phyloP scores from a whole-genome alignment of 1,140 invertebrate species.

The Drosophila prosaltans region DNA sequence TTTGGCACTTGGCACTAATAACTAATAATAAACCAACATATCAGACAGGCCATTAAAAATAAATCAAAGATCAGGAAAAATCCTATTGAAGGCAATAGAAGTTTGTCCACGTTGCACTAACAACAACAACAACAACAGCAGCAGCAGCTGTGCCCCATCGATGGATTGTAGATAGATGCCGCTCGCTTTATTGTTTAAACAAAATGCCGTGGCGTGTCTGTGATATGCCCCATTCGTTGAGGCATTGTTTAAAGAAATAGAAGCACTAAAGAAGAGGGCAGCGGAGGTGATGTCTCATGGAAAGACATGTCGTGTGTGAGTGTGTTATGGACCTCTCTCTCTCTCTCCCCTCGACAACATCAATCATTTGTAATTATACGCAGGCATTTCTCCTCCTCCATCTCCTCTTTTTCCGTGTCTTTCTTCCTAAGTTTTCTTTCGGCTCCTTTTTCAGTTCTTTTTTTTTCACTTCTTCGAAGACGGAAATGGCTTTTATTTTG shows the following conservation, averaged over 20 bases:
- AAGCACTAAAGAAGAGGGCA: not conserved
- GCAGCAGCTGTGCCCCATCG: conserved; percentile 43
- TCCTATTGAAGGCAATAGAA: conserved; percentile 14
- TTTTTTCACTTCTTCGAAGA: conserved; percentile 35
- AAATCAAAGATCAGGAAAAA: conserved; percentile 38
- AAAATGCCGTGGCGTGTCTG: conserved; percentile 55
- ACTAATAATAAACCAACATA: conserved; percentile 54
- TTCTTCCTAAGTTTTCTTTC: conserved; percentile 13
- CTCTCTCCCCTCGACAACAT: conserved; percentile 51
- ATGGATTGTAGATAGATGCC: conserved; percentile 16
- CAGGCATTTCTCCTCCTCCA: conserved; percentile 38
- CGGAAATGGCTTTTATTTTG: conserved; percentile 67
- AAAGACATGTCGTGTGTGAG: not conserved
- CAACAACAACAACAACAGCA: too few relatives aligned
- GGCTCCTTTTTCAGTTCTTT: conserved; percentile 29
- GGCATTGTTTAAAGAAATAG: conserved; percentile 29
- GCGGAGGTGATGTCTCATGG: too few relatives aligned
- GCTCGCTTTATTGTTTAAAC: conserved; percentile 49
- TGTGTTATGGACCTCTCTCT: not conserved
- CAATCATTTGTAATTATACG: conserved; percentile 77
- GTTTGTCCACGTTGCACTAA: not conserved
- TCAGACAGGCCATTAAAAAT: conserved; percentile 53
- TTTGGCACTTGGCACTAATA: conserved; percentile 46
- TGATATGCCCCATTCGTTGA: conserved; percentile 65
- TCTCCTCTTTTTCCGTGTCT: not conserved